phyloP scores from a whole-genome alignment of 2,797 vertebrate genomes.

The Cynodonichthys magdalenae region DNA sequence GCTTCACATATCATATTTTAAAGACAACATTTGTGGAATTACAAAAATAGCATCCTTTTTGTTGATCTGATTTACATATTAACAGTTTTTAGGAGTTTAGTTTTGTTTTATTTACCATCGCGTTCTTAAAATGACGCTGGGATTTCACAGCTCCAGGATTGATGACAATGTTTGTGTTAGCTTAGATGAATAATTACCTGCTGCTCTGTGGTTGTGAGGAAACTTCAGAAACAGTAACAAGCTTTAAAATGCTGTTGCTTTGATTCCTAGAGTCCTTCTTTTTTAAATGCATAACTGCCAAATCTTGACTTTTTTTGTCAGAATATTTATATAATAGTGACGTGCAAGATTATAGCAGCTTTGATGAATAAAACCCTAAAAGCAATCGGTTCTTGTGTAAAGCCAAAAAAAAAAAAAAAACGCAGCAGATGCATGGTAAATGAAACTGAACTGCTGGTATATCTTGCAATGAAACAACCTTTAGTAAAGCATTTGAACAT shows the following conservation, averaged over 20 bases:
- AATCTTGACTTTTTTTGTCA: not conserved
- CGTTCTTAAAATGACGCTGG: not conserved
- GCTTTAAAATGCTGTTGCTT: not conserved
- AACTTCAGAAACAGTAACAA: not conserved
- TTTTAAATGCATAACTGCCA: not conserved
- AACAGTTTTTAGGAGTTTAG: not conserved
- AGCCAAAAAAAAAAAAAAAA: too few relatives aligned
- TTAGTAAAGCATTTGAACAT: not conserved
- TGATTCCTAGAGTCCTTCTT: not conserved
- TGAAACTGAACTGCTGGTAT: not conserved
- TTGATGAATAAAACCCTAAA: not conserved
- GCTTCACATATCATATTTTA: not conserved
- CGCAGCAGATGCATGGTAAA: too few relatives aligned
- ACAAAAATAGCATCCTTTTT: too few relatives aligned
- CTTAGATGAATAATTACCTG: slow-evolving; percentile 10
- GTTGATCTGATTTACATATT: not conserved
- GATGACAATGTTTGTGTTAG: slow-evolving; percentile 11
- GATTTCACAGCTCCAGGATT: slow-evolving; percentile 1
- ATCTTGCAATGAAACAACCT: not conserved
- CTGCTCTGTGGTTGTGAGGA: not conserved
- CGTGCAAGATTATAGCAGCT: not conserved
- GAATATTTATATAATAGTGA: not conserved
- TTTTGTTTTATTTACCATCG: slow-evolving; percentile 4
- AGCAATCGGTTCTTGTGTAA: too few relatives aligned
- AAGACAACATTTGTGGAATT: not conserved